Evolutionary conservation across 2,797 vertebrate species (phyloP).

Genomic region (Spatula clypeata): DNA sequence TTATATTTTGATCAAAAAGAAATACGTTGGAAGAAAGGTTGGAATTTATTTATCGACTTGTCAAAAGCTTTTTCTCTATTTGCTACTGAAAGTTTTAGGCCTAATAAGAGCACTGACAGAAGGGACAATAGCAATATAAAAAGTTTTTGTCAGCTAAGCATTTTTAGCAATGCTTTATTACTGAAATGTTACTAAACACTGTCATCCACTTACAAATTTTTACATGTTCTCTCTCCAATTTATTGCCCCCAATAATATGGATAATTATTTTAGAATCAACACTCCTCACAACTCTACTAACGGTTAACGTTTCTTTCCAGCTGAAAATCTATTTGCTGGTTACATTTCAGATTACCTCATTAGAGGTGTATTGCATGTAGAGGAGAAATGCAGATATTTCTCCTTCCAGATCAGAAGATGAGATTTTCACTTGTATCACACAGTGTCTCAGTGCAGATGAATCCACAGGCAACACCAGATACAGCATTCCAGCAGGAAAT

Average conservation of each 20-base stretch:
- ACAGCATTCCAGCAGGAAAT: not conserved
- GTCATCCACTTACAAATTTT: slow-evolving; percentile 25
- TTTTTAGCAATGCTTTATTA: not conserved
- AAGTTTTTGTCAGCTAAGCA: not conserved
- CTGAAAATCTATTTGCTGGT: not conserved
- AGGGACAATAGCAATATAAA: not conserved
- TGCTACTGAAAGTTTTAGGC: not conserved
- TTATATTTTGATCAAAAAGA: slow-evolving; percentile 25
- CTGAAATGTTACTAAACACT: not conserved
- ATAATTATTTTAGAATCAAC: not conserved
- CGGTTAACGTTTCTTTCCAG: not conserved
- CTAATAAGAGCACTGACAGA: not conserved
- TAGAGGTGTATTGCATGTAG: not conserved
- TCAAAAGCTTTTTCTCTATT: not conserved
- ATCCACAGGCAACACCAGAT: not conserved
- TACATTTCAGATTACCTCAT: not conserved
- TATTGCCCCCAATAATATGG: not conserved
- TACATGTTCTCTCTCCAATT: not conserved
- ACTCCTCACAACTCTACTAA: not conserved
- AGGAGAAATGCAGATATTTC: not conserved
- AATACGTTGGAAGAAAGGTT: not conserved
- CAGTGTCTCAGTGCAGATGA: not conserved
- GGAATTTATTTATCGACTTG: not conserved
- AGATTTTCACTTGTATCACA: not conserved
- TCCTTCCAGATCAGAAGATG: not conserved